Conservation (phyloP, 2,888 invertebrate genomes). For the Agrotis puta region DNA sequence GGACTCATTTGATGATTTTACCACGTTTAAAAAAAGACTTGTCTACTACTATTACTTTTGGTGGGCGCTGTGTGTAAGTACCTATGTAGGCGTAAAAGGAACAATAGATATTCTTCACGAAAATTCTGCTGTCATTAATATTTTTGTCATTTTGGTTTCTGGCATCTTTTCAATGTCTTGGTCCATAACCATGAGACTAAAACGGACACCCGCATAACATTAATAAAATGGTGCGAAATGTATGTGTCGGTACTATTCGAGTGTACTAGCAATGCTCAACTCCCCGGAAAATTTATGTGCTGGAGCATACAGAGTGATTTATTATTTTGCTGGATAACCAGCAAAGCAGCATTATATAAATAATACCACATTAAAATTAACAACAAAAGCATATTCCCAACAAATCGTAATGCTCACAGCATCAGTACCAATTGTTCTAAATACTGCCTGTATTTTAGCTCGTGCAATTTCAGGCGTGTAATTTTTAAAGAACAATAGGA, state of each 20-base stretch:
- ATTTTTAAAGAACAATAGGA: conserved; percentile 33
- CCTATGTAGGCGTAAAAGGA: neutral
- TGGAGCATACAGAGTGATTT: neutral
- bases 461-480: neutral
- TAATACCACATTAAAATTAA: neutral
- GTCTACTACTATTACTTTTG: too few species aligned
- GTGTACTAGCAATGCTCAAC: too few species aligned
- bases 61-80: neutral
- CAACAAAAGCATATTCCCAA: neutral
- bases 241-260: too few species aligned
- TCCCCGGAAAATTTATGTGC: too few species aligned
- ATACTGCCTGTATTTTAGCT: conserved; percentile 1
- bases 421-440: conserved; percentile 34
- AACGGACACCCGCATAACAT: too few species aligned
- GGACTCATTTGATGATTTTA: too few species aligned
- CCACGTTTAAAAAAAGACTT: too few species aligned
- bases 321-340: neutral
- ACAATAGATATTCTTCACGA: neutral
- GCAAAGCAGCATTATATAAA: too few species aligned
- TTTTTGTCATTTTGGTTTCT: too few species aligned
- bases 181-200: too few species aligned
- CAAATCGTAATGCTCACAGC: neutral
- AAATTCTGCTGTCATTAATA: neutral
- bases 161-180: too few species aligned
- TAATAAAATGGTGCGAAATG: too few species aligned